Base-by-base conservation (phyloP, 2,113 vertebrate genomes). In the Phoenicopterus ruber region DNA sequence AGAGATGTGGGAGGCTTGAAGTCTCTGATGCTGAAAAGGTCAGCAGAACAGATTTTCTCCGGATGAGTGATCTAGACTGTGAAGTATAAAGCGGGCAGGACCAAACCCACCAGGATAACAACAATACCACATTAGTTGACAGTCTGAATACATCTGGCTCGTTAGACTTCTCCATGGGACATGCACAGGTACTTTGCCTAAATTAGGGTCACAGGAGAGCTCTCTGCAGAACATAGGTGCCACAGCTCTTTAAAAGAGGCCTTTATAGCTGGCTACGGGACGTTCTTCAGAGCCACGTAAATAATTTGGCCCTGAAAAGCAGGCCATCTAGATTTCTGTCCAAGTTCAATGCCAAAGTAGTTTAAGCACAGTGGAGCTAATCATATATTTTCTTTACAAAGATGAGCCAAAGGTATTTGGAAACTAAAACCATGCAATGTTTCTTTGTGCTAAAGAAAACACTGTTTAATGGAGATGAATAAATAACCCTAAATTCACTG, bases 121-220 rank as follows among this genome's bases (percentile, higher is more conserved):
- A 25, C 31, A 62, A 2, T 70, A 52, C 5, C 42, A 22, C 0
- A 0, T 57, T 44, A 84, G 6, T 1, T 65, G 26, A 17, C 0
- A 0, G 2, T 69, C 58, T 52, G 36, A 73, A 71, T 34, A 28
- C 5, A 17, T 58, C 54, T 54, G 10, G 6, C 13, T 71, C 15
- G 46, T 73, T n/a, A 66, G 28, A 46, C 36, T 76, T 76, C 54
- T 65, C 50, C 12, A 9, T n/a, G 44, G 40, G 50, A 16, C 10
- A 40, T 44, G 40, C 7, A 29, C 7, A 74, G 7, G 16, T 79
- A 28, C 34, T 84, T 65, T 73, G 22, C 36, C 17, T 78, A 66
- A 84, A 28, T 70, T 58, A 82, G 15, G 25, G 40, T 52, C 40
- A 38, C 11, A 36, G 46, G 17, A 70, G 36, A 63, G 9, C 21